Percentiles rank a stretch among this genome's conserved stretches.
Evolutionary conservation across 2,797 vertebrate species (phyloP).

Genomic region (Ateles fusciceps): DNA sequence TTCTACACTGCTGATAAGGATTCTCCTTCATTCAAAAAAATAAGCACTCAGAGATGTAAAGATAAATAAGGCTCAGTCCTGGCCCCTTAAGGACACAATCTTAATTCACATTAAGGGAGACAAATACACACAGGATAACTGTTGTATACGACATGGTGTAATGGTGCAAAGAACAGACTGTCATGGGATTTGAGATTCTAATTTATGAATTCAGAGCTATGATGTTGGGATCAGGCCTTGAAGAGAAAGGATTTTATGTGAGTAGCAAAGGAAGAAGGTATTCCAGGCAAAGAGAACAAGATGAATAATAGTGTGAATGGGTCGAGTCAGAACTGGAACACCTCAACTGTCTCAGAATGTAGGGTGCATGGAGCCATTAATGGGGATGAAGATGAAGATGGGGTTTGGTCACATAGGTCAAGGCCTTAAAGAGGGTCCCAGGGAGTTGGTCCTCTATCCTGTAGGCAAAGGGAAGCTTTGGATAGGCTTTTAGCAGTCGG

Average conservation of each 20-base stretch:
- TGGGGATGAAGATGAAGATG: not conserved
- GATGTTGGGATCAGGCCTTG: not conserved
- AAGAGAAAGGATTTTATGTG: not conserved
- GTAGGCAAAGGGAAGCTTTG: not conserved
- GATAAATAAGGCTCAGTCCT: not conserved
- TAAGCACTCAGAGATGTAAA: not conserved
- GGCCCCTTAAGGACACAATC: not conserved
- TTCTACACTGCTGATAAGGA: too few species aligned
- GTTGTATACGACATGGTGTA: not conserved
- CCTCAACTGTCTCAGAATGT: not conserved
- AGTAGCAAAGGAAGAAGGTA: not conserved
- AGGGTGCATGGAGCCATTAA: not conserved
- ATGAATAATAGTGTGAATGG: not conserved
- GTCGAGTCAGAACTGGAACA: not conserved
- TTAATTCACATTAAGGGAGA: not conserved
- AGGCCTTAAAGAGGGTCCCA: not conserved
- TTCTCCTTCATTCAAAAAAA: not conserved
- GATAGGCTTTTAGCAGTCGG: not conserved
- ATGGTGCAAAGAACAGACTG: not conserved
- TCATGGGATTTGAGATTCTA: not conserved
- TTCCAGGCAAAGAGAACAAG: not conserved
- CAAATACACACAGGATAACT: not conserved
- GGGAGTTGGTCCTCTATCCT: not conserved
- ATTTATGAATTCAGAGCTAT: not conserved
- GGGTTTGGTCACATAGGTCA: not conserved